Base-by-base conservation (phyloP, 2,888 invertebrate species). In the Ophion slaviceki region DNA sequence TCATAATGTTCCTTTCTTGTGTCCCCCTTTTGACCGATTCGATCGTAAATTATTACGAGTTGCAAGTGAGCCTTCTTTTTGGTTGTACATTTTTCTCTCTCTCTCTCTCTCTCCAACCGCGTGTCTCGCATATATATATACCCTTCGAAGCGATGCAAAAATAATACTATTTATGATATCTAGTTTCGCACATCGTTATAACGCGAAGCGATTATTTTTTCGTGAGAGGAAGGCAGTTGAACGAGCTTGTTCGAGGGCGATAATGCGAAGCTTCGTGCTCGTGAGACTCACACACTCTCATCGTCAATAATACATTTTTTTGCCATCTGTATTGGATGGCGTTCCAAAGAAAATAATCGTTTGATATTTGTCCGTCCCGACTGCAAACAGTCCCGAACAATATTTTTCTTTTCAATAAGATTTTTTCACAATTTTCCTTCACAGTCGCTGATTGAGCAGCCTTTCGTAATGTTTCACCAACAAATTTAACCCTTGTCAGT, bases 151-250 rank as follows among this genome's bases (percentile, higher is more conserved):
- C 87, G 86, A 88, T 88, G 87, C 87, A 88, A 88, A 88, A 88
- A 88, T 87, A 88, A 88, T 87, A 87, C 87, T 87, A 87, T 85
- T 82, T 82, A 82, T 84, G 85, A 14, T 87, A 77, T 84, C 86
- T 84, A 87, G 84, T 87, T 88, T 87, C 87, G 87, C 87, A 87
- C 87, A 87, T 88, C 83, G 82, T 88, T 84, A 87, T 47, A 47
- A 47, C 47, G 84, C 86, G 86, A 88, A 88, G 88, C 88, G 80
- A 87, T 75, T 72, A 83, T 47, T 71, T 61, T 57, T 86, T 85
- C 82, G 87, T 87, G 87, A 87, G 86, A 88, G 87, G 88, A 88
- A 88, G 88, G 88, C 88, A 88, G 88, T 88, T 88, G 81, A 88
- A 88, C 87, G 88, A 88, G 88, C 88, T 88, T 87, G 79, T 87